These are phyloP conservation scores for Meriones psammophilus DNA, from an alignment of 2,797 vertebrate species.

Conservation along the genomic window DNA sequence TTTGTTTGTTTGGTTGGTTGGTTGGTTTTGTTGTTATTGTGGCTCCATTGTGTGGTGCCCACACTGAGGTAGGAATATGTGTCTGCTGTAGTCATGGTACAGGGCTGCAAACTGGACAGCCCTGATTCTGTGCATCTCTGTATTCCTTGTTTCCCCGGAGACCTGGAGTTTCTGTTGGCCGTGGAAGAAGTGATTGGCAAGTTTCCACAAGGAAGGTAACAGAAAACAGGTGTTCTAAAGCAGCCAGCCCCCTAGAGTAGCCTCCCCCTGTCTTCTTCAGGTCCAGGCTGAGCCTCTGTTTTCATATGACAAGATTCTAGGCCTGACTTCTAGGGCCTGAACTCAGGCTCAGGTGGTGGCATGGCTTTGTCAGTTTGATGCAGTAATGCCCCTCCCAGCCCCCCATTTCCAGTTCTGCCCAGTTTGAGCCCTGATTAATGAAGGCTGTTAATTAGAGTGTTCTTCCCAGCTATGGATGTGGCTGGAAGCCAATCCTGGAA, in stretches of 20 bases:
- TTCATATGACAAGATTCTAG: neutral
- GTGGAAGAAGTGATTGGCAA: neutral
- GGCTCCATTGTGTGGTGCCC: neutral
- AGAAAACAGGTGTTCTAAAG: neutral
- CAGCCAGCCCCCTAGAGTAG: rapidly evolving
- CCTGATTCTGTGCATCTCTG: rapidly evolving
- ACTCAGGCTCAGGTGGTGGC: neutral
- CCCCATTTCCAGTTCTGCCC: conserved; percentile 37
- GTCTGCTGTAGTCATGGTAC: neutral
- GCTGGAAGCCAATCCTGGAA: conserved; percentile 47
- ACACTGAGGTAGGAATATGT: neutral
- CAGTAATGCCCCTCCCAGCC: neutral
- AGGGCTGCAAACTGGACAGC: neutral
- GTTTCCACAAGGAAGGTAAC: neutral
- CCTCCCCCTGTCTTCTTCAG: neutral
- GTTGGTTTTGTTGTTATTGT: neutral
- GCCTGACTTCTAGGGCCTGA: no score
- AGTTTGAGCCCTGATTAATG: conserved; percentile 67
- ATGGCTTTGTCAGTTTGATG: neutral
- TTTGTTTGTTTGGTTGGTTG: no score
- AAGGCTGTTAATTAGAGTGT: neutral
- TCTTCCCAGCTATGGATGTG: neutral
- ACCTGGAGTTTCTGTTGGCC: rapidly evolving
- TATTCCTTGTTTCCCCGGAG: rapidly evolving
- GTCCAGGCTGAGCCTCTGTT: neutral